A percentile compares a stretch with the other conserved stretches of the same genome.
Conservation (phyloP, 1,140 invertebrate genomes). For the Leptinotarsa defecta region DNA sequence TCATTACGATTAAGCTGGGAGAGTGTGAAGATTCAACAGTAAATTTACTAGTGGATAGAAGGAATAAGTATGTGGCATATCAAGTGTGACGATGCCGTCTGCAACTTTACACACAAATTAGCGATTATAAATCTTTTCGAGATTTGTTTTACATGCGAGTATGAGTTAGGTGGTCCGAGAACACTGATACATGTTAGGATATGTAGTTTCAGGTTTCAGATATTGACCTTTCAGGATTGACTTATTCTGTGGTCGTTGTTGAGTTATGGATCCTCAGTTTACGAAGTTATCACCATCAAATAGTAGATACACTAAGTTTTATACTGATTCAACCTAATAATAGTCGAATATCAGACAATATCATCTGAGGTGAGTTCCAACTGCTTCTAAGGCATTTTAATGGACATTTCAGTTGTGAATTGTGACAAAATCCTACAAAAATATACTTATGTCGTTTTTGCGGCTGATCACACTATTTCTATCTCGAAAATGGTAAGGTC, state of each 20-base stretch:
- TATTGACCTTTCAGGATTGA: neutral
- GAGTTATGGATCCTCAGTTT: neutral
- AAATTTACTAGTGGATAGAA: neutral
- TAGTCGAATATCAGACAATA: too few species aligned
- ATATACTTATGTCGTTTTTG: too few species aligned
- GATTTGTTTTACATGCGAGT: neutral
- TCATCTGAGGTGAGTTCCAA: too few species aligned
- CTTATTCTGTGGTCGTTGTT: neutral
- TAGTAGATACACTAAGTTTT: neutral
- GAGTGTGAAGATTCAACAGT: neutral
- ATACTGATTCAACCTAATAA: neutral
- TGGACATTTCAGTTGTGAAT: too few species aligned
- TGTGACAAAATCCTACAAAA: too few species aligned
- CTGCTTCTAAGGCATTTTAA: too few species aligned
- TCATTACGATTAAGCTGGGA: neutral
- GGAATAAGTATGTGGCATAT: neutral
- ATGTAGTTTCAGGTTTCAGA: neutral
- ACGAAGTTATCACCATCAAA: neutral
- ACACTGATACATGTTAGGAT: neutral
- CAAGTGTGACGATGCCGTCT: neutral
- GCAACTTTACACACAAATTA: conserved; percentile 3
- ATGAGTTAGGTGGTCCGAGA: neutral
- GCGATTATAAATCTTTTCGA: neutral
- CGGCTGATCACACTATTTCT: too few species aligned
- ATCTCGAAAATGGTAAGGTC: too few species aligned